Evolutionary conservation across 2,113 vertebrate species (phyloP).

Genomic region (Centrocercus urophasianus): DNA sequence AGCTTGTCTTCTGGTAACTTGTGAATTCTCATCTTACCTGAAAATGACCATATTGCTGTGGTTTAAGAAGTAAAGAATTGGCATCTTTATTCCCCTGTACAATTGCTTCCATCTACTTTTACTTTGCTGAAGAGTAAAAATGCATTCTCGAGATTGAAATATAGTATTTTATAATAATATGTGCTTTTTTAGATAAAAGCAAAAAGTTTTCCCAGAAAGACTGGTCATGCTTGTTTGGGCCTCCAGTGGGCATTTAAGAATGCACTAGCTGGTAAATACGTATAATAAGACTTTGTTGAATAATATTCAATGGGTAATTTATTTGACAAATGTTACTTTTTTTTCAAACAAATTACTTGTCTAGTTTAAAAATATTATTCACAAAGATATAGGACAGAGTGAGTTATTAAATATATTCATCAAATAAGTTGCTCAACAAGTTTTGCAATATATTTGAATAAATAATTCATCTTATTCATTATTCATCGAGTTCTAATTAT

Average conservation of each 20-base stretch:
- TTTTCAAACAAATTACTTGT: slow-evolving; percentile 17
- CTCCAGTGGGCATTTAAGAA: not conserved
- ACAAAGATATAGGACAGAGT: not conserved
- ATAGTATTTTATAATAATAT: not conserved
- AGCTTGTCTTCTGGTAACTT: not conserved
- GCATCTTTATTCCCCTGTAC: not conserved
- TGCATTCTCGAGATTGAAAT: not conserved
- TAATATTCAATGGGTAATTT: slow-evolving; percentile 33
- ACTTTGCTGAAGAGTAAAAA: not conserved
- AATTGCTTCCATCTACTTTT: slow-evolving; percentile 1
- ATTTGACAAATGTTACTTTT: slow-evolving; percentile 6
- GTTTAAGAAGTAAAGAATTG: not conserved
- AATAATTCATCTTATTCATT: slow-evolving; percentile 48
- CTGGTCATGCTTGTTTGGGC: not conserved
- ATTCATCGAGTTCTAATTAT: slow-evolving; percentile 51
- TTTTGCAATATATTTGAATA: slow-evolving; percentile 51
- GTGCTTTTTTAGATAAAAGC: not conserved
- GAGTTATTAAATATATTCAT: slow-evolving; percentile 67
- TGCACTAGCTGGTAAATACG: not conserved
- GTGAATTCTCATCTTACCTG: not conserved
- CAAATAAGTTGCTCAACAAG: slow-evolving; percentile 32
- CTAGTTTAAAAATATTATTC: slow-evolving; percentile 32
- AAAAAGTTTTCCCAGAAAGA: not conserved
- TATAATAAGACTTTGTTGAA: slow-evolving; percentile 7
- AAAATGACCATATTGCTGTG: not conserved